These are phyloP conservation scores for Hafferia zeledoni DNA, from an alignment of 2,797 vertebrate genomes.

Conservation along the genomic window DNA sequence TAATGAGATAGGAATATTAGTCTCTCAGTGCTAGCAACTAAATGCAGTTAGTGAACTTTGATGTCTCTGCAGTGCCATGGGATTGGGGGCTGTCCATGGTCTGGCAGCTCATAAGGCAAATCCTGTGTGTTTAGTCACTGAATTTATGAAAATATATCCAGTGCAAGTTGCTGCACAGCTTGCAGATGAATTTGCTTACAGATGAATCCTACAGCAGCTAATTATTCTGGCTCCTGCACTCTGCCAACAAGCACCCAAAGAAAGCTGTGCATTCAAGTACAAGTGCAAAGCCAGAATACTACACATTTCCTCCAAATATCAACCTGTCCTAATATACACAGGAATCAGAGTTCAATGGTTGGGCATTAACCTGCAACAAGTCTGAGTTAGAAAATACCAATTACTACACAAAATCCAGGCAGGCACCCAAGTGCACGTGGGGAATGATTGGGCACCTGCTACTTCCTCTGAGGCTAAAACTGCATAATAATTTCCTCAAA, in stretches of 20 bases:
- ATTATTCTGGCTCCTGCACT: neutral
- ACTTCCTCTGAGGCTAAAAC: neutral
- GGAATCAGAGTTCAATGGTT: neutral
- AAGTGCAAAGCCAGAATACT: neutral
- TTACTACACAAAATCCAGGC: neutral
- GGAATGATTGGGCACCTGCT: neutral
- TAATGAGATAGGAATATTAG: neutral
- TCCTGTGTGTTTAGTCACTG: neutral
- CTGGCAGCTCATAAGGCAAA: neutral
- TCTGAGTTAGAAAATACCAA: neutral
- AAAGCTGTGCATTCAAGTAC: neutral
- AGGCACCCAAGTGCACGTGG: rapidly evolving
- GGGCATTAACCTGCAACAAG: neutral
- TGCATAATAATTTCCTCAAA: neutral
- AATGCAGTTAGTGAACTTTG: neutral
- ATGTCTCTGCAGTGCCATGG: neutral
- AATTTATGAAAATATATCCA: neutral
- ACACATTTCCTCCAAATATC: neutral
- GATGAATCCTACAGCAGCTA: neutral
- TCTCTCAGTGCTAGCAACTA: neutral
- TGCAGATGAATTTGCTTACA: neutral
- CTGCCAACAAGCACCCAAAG: neutral
- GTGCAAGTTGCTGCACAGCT: neutral
- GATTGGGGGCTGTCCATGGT: neutral
- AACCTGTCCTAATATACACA: neutral